Conservation (phyloP, 2,888 invertebrate genomes). For the Tachystola acroxantha region DNA sequence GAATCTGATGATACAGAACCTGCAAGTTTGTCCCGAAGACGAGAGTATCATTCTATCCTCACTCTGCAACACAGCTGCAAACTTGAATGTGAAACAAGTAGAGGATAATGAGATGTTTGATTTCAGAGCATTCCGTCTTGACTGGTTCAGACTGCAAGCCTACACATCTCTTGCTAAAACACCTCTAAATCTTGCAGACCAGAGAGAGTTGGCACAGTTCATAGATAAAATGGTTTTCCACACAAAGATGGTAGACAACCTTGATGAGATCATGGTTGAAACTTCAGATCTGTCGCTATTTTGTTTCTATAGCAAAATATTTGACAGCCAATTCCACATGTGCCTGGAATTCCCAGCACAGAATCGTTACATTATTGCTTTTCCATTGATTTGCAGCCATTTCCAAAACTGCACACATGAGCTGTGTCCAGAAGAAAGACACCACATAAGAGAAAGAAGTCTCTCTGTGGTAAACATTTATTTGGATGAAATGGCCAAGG, state of each 20-base stretch:
- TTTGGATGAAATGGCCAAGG: conserved; percentile 99
- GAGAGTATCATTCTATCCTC: conserved; percentile 96
- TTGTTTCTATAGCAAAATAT: conserved; percentile 97
- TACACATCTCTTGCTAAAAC: conserved; percentile 93
- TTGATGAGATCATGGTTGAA: conserved; percentile 97
- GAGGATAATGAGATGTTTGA: conserved; percentile 98
- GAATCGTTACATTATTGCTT: conserved; percentile 97
- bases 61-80: conserved; percentile 91
- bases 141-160: conserved; percentile 98
- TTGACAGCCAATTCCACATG: conserved; percentile 99
- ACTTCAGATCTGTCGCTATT: conserved; percentile 98
- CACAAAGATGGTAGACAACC: conserved; percentile 97
- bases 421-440: conserved; percentile 98
- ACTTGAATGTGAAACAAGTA: conserved; percentile 94
- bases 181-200: conserved; percentile 86
- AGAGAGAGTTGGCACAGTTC: conserved; percentile 91
- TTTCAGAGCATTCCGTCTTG: conserved; percentile 95
- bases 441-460: conserved; percentile 96
- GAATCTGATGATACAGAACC: conserved; percentile 89
- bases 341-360: conserved; percentile 99
- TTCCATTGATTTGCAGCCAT: conserved; percentile 98
- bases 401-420: conserved; percentile 99
- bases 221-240: conserved; percentile 98
- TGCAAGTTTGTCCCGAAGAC: conserved; percentile 93
- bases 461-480: conserved; percentile 98